Percentiles rank a stretch among this genome's conserved stretches.
phyloP scores from a whole-genome alignment of 2,888 invertebrate genomes.

The Prosapia bicincta region DNA sequence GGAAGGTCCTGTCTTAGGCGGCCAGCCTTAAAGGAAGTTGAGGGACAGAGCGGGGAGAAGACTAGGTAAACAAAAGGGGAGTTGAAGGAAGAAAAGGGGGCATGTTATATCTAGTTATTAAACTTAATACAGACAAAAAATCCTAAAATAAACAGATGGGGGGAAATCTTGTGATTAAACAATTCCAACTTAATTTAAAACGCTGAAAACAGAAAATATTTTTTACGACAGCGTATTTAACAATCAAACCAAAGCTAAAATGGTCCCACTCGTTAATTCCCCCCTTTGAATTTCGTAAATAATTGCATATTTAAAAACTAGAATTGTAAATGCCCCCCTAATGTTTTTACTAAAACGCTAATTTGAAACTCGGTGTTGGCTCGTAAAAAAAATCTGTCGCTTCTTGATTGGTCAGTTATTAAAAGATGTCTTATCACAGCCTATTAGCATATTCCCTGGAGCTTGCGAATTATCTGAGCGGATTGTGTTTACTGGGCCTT shows the following conservation, averaged over 20 bases:
- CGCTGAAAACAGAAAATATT: too few species aligned
- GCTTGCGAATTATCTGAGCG: conserved; percentile 4
- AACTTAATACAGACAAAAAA: too few species aligned
- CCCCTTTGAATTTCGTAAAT: neutral
- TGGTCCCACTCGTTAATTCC: neutral
- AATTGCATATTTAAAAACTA: too few species aligned
- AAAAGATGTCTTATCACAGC: conserved; percentile 30
- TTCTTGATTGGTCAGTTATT: conserved; percentile 22
- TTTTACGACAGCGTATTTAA: too few species aligned
- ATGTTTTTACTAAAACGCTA: too few species aligned
- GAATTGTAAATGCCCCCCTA: too few species aligned
- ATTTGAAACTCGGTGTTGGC: neutral
- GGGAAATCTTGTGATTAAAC: too few species aligned
- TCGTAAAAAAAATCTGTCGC: neutral
- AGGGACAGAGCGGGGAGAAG: neutral
- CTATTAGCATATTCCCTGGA: conserved; percentile 29
- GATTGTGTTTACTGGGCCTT: conserved; percentile 21
- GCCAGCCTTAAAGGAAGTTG: neutral
- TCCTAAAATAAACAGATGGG: too few species aligned
- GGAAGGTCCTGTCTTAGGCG: neutral
- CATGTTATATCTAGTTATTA: too few species aligned
- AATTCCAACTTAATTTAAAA: too few species aligned
- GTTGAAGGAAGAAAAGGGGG: neutral
- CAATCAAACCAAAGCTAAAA: too few species aligned
- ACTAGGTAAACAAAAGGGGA: neutral